These are phyloP conservation scores for Zaprionus obscuricornis DNA, from an alignment of 2,888 invertebrate species.

Conservation along the genomic window DNA sequence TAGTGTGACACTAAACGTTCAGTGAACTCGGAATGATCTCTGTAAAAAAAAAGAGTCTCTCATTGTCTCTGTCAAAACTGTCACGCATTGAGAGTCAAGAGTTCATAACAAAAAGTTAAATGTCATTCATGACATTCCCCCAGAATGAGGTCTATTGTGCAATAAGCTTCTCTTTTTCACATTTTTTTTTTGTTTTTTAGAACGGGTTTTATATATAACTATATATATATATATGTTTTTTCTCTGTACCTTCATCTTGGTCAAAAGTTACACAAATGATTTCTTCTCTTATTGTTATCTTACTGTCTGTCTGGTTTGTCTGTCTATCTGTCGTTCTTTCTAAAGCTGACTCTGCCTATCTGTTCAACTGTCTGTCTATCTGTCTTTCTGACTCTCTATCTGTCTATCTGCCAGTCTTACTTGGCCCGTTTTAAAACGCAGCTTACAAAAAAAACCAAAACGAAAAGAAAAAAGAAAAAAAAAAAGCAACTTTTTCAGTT, in stretches of 20 bases:
- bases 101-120: slow-evolving; percentile 57
- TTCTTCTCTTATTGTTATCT: slow-evolving; percentile 33
- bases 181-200: slow-evolving; percentile 24
- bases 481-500: slow-evolving; percentile 62
- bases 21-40: too few species aligned
- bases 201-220: slow-evolving; percentile 64
- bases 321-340: too few species aligned
- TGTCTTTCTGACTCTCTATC: slow-evolving; percentile 2
- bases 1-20: too few species aligned
- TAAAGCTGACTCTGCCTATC: too few species aligned
- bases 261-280: too few species aligned
- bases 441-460: slow-evolving; percentile 48
- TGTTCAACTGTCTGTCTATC: neutral
- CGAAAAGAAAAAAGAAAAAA: too few species aligned
- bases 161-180: slow-evolving; percentile 43
- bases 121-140: slow-evolving; percentile 51
- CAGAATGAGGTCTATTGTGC: slow-evolving; percentile 67
- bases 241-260: slow-evolving; percentile 8
- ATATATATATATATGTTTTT: too few species aligned
- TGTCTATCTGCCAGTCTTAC: neutral
- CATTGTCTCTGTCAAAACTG: slow-evolving; percentile 56
- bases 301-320: slow-evolving; percentile 10
- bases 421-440: slow-evolving; percentile 56
- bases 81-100: slow-evolving; percentile 57
- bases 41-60: too few species aligned